Conservation (phyloP, 2,797 vertebrate species). For the Anabacerthia variegaticeps region DNA sequence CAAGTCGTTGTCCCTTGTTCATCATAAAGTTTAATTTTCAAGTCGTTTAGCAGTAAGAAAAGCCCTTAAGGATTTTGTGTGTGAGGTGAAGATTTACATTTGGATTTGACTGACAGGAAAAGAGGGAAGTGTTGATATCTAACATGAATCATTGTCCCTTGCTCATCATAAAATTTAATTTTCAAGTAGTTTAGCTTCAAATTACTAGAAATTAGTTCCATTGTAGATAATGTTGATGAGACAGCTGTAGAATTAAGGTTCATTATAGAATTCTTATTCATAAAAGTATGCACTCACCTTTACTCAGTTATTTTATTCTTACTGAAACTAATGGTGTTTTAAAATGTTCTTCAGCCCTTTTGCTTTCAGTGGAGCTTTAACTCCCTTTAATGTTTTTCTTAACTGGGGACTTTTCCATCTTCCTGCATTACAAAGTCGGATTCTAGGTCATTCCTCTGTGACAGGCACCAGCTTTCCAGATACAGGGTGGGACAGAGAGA, state of each 20-base stretch:
- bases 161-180: neutral
- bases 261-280: constrained; percentile 29
- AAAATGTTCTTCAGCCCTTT: neutral
- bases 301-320: neutral
- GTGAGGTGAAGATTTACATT: neutral
- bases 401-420: neutral
- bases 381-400: neutral
- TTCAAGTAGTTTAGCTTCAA: constrained; percentile 2
- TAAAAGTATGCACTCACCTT: neutral
- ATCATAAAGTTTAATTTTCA: neutral
- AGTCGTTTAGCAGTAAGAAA: constrained; percentile 1
- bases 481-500: neutral
- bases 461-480: neutral
- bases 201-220: neutral
- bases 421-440: neutral
- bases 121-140: neutral
- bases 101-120: neutral
- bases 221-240: neutral
- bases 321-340: neutral
- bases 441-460: neutral
- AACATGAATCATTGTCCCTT: neutral
- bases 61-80: neutral
- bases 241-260: constrained; percentile 3
- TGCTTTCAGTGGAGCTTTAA: neutral
- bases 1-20: neutral